Evolutionary conservation across 2,888 invertebrate species (phyloP), one percentile per base, ranked within the genome.

Genomic region (Branchipolynoe longqiensis): DNA sequence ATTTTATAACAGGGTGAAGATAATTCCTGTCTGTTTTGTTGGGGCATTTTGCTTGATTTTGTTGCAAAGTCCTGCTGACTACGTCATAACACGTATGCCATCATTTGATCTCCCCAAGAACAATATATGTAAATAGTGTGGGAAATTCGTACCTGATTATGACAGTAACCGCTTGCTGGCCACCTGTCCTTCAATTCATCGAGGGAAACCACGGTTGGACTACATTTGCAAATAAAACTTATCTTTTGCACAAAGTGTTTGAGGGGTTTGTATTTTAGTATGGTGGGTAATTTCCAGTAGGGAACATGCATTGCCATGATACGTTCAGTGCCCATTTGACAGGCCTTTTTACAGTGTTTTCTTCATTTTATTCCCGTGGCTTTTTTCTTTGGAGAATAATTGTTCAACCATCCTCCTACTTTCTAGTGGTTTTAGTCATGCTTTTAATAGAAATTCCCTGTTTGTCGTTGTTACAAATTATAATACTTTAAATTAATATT

Each of bases 71-170:
- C 36, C 69, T 69, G 22, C 38, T 69, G 12, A 38, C 36, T 38
- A 36, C 14, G 38, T 69, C 38, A 14, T 18, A 69, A 69, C 38
- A 38, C 62, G 69, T 33, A 33, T 69, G 4, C 3, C 3, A 69
- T 48, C 48, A 78, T 78, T 28, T 78, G 54, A 78, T 54, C 78
- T 78, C 78, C n/a, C n/a, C 78, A 48, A 48, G 41, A 78, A 78
- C 25, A 78, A 78, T 78, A 54, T 41, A 48, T 78, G 78, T 78
- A 78, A 78, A 78, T 78, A 78, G 41, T 78, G 78, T 78, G 48
- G 28, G 48, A 36, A 25, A 54, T 48, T 78, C 69, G 33, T 18
- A 69, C 38, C 69, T 62, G 62, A 25, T 62, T 12, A 69, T 22
- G 69, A 69, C 36, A 69, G 69, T 33, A 69, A 69, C 12, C 69